Evolutionary conservation across 2,113 vertebrate species (phyloP).

Genomic region (Carassius gibelio): DNA sequence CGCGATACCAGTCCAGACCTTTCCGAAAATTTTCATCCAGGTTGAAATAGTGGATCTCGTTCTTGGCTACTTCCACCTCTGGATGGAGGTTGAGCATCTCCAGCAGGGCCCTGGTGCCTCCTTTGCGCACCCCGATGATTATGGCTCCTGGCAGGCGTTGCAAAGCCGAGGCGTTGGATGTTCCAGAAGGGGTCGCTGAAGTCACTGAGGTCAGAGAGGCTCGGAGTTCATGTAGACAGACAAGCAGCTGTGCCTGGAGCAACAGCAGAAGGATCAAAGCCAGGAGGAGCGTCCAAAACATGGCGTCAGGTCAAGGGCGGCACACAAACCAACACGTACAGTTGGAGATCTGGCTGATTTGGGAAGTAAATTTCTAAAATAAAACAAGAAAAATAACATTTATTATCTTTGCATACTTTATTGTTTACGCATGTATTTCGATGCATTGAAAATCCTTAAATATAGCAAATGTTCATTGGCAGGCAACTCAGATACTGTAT

Average conservation of each 20-base stretch:
- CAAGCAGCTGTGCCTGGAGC: conserved; percentile 76
- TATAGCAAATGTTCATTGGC: not conserved
- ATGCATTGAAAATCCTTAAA: not conserved
- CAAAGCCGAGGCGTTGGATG: conserved; percentile 59
- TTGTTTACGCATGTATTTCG: too few relatives aligned
- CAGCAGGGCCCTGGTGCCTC: conserved; percentile 79
- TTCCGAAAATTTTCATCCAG: conserved; percentile 77
- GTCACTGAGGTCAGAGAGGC: conserved; percentile 54
- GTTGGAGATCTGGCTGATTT: not conserved
- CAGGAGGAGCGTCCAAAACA: conserved; percentile 78
- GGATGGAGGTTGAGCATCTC: conserved; percentile 84
- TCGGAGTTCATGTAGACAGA: conserved; percentile 71
- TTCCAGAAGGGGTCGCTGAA: conserved; percentile 34
- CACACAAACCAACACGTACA: conserved; percentile 23
- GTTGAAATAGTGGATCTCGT: conserved; percentile 83
- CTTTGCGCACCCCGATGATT: conserved; percentile 82
- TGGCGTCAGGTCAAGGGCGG: conserved; percentile 63
- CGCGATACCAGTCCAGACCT: conserved; percentile 79
- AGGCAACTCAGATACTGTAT: not conserved
- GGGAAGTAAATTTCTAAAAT: conserved; percentile 20
- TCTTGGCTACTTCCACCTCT: conserved; percentile 77
- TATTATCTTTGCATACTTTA: not conserved
- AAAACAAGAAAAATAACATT: conserved; percentile 32
- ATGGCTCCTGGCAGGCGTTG: conserved; percentile 77
- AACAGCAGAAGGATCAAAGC: conserved; percentile 75